Base-by-base conservation (phyloP, 2,113 vertebrate species). In the Pollachius pollachius region DNA sequence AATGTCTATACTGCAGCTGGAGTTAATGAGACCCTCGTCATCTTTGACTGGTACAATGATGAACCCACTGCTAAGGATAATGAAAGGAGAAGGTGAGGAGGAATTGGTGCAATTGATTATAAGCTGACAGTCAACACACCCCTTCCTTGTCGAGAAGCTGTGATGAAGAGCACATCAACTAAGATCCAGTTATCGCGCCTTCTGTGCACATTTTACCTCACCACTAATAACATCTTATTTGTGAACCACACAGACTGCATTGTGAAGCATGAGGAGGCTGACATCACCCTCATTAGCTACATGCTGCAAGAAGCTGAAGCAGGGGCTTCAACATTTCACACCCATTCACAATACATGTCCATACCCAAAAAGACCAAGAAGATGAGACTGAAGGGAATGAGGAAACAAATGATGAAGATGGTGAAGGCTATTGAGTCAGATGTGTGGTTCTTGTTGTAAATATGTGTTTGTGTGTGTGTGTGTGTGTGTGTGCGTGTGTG, bases 31-130 rank as follows among this genome's bases (percentile, higher is more conserved):
- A 68, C 66, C 21, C 21, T 68, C 52, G n/a, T 68, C 54, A 54
- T 58, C 48, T 68, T 68, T 68, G 66, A 68, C 66, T 23, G 15
- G 23, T 68, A 68, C 66, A 68, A 27, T 58, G 66, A 67, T 67
- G 66, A 57, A 17, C 52, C 66, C 66, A 68, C 52, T 68, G 52
- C 66, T 23, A 68, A 68, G 30, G 37, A 67, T 57, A 52, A 68
- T 30, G 66, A 68, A 52, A 57, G 66, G 21, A 67, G 52, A 68
- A 68, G 66, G 30, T 6, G 52, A 68, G 52, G 13, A 68, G 52
- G 21, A 27, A n/a, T 68, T 68, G 52, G 23, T 57, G 52, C 52
- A 68, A 57, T 23, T 57, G 52, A 58, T 21, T 68, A 68, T 16
- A 68, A 68, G 66, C 52, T 68, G 52, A 57, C 52, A 58, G 25